Evolutionary conservation across 2,888 invertebrate species (phyloP), one percentile per base, ranked within the genome.

Genomic region (Rhaphigaster nebulosa): DNA sequence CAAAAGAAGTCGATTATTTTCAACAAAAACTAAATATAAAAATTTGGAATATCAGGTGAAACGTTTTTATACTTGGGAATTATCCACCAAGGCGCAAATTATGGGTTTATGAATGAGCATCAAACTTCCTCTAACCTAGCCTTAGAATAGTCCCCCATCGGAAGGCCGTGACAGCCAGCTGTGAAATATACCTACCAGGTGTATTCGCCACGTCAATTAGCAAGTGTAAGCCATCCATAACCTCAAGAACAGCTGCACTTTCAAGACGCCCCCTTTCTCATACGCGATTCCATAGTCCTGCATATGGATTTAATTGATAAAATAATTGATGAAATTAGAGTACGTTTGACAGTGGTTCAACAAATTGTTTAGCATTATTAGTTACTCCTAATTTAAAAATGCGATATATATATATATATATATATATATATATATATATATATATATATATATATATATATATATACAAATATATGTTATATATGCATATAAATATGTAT

Each of bases 181-280:
- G 70, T 76, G 38, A 76, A 20, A 76, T 76, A 76, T 38, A 34
- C 20, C 70, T 38, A 76, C 70, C 70, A 76, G 70, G 70, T 76
- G 70, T 38, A 76, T 34, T 76, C 70, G 8, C 20, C 70, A 38
- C 38, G 70, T 76, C 70, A 76, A 76, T 76, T 76, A 76, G 70
- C 70, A 38, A 38, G 70, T 76, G 34, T 18, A 76, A n/a, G 38
- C 70, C 70, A 76, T 38, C 70, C 70, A 76, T 34, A 38, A 38
- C 70, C 70, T 23, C 34, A 34, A 38, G 70, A 23, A 76, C 70
- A 76, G 70, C 70, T 76, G 70, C 70, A 76, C 70, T 38, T 76
- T 5, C 29, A 38, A 38, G 70, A 23, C 18, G 34, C 20, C 23
- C 20, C 70, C 1, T 76, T 38, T 38, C 70, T 76, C 38, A 38